These are phyloP conservation scores for Trichogramma dendrolimi DNA, from an alignment of 2,888 invertebrate species.

Conservation along the genomic window DNA sequence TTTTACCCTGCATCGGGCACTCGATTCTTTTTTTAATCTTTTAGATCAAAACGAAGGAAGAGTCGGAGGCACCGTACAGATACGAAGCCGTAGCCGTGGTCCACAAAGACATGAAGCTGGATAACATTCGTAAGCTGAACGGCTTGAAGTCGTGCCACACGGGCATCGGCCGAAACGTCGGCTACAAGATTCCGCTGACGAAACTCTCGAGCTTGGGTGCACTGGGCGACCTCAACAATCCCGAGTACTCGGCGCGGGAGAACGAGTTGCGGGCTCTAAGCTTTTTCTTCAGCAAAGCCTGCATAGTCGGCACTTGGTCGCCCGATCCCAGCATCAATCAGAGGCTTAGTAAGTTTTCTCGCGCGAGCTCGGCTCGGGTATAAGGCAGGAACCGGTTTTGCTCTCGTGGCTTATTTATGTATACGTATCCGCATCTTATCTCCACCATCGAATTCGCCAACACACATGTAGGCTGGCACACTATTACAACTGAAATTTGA, in stretches of 20 bases:
- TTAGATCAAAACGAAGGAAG: slow-evolving; percentile 68
- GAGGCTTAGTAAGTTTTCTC: slow-evolving; percentile 63
- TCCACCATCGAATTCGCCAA: neutral
- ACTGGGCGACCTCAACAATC: slow-evolving; percentile 66
- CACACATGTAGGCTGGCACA: no score
- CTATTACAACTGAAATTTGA: no score
- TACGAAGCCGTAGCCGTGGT: slow-evolving; percentile 80
- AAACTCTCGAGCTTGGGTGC: slow-evolving; percentile 70
- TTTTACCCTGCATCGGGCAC: neutral
- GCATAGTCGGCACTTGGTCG: slow-evolving; percentile 82
- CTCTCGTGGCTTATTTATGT: neutral
- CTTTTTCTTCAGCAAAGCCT: slow-evolving; percentile 75
- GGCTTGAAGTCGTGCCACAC: slow-evolving; percentile 83
- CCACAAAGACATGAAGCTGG: slow-evolving; percentile 69
- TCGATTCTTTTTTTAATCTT: neutral
- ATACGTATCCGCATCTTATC: neutral
- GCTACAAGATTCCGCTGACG: slow-evolving; percentile 78
- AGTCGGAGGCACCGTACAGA: slow-evolving; percentile 64
- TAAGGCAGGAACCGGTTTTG: neutral
- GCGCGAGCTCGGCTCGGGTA: neutral
- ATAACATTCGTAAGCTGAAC: slow-evolving; percentile 64
- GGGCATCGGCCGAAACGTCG: slow-evolving; percentile 81
- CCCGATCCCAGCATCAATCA: slow-evolving; percentile 68
- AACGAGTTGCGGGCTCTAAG: slow-evolving; percentile 79
- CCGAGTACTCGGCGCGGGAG: slow-evolving; percentile 67